Percentiles rank a stretch among this genome's conserved stretches.
Evolutionary conservation across 2,888 invertebrate species (phyloP).

Genomic region (Phortica magna): DNA sequence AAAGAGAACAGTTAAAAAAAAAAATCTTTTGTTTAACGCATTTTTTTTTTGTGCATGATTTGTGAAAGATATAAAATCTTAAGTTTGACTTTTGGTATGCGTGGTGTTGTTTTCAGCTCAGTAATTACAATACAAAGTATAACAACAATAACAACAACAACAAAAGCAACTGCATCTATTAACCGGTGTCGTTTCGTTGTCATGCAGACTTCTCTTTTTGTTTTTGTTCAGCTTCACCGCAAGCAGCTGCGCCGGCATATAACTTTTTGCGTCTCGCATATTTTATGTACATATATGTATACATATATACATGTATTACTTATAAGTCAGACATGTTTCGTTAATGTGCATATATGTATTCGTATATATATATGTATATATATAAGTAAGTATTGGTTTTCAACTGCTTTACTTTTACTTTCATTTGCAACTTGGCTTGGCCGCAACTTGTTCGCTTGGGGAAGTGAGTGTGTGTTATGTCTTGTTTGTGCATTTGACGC

Average conservation of each 20-base stretch:
- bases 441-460: neutral
- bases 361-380: constrained; percentile 35
- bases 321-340: neutral
- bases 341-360: neutral
- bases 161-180: neutral
- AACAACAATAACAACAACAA: neutral
- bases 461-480: constrained; percentile 13
- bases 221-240: neutral
- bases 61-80: neutral
- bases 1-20: no score
- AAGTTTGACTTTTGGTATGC: neutral
- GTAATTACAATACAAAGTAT: neutral
- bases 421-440: constrained; percentile 63
- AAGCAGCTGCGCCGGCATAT: constrained; percentile 8
- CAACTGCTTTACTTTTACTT: constrained; percentile 69
- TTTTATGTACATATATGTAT: neutral
- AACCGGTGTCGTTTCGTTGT: neutral
- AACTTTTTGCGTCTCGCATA: neutral
- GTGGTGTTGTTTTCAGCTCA: neutral
- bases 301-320: constrained; percentile 25
- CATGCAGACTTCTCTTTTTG: neutral
- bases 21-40: constrained; percentile 13
- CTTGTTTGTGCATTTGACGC: neutral
- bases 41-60: neutral
- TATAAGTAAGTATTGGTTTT: constrained; percentile 54